phyloP scores from a whole-genome alignment of 2,113 vertebrate genomes.

The Anoplopoma fimbria region DNA sequence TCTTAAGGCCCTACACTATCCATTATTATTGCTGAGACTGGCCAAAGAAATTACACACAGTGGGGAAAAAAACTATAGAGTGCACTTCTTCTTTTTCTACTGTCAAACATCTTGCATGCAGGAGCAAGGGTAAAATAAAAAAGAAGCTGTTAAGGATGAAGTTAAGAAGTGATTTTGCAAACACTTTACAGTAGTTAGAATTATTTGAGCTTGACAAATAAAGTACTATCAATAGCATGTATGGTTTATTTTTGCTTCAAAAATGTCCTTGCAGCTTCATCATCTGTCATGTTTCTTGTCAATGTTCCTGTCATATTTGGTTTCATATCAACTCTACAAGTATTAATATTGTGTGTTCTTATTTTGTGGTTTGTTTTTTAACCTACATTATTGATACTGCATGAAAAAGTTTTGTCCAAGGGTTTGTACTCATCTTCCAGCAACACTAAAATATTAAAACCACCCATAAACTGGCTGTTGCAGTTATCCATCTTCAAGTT shows the following conservation, averaged over 20 bases:
- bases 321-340: neutral
- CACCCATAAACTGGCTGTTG: neutral
- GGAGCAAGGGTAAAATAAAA: neutral
- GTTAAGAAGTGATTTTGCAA: neutral
- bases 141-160: neutral
- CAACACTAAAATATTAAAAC: constrained; percentile 17
- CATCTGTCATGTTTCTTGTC: neutral
- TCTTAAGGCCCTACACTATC: neutral
- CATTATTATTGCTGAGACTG: constrained; percentile 29
- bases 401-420: neutral
- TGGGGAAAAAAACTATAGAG: neutral
- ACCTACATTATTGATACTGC: neutral
- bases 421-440: neutral
- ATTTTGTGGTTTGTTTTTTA: neutral
- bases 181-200: neutral
- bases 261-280: neutral
- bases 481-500: constrained; percentile 1
- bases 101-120: constrained; percentile 12
- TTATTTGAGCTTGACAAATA: neutral
- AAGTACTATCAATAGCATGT: neutral
- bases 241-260: neutral
- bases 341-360: neutral
- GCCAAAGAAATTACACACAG: constrained; percentile 21
- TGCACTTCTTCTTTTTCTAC: constrained; percentile 1
- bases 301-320: neutral